Base-by-base conservation (phyloP, 1,140 invertebrate genomes). In the Sitodiplosis mosellana region DNA sequence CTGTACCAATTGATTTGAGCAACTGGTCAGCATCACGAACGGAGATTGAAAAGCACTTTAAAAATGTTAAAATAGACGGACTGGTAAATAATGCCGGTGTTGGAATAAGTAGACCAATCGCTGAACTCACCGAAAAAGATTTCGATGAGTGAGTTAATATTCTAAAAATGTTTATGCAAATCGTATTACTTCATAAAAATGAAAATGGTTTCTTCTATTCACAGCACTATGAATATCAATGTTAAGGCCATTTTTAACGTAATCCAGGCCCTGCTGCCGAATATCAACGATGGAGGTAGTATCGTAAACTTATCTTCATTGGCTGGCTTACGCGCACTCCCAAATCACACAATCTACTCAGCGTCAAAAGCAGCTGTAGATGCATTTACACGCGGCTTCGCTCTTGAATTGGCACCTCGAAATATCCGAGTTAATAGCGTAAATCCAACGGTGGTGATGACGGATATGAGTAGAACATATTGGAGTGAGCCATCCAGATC, bases 221-320 rank as follows among this genome's bases (percentile, higher is more conserved):
- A n/a, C n/a, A 87, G 82, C 40, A 68, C 70, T 12, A 84, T 87
- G 57, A 68, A 78, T 59, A 66, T 91, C 0, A 94, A 95, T 68
- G 77, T 90, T 0, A 92, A 91, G 68, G 72, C 83, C 2, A 67
- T 86, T 0, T 71, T 93, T 18, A 87, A 89, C 61, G 74, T 93
- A 8, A 83, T 81, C 7, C 89, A 90, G 69, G 44, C 59, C 59
- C 78, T 51, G 75, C 87, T 49, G 77, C 79, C 27, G 71, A 74
- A 76, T 41, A 69, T 78, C n/a, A 80, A 80, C 56, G 64, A 65
- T 40, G 70, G 73, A 42, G 86, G 89, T 37, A 70, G 77, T 41
- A 90, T 95, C 53, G 90, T 96, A 0, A 93, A 94, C 59, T 62
- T 94, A 12, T 94, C 89, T 1, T 92, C 87, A 14, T 77, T 87